Evolutionary conservation across 2,888 invertebrate genomes (phyloP), one percentile per base, ranked within the genome.

Genomic region (Saturnia pavonia): DNA sequence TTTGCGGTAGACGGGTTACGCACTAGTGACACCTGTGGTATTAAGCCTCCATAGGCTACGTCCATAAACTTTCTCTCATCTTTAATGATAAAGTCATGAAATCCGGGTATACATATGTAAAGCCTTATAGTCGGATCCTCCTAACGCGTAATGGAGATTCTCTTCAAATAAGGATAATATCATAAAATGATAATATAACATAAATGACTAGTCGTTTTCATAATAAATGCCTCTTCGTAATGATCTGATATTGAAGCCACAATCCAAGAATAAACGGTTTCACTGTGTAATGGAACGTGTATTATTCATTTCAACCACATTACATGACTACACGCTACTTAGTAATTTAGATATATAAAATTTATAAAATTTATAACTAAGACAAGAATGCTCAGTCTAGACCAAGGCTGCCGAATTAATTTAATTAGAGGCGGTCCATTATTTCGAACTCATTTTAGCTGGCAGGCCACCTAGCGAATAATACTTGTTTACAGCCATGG

Each of bases 101-200:
- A 27, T 27, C 57, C 57, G 27, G 14, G 27, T 14, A 4, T 7
- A 60, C 27, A 27, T 25, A 60, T 6, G 6, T 60, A 25, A 60
- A 60, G 25, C 16, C 11, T 27, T 7, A 60, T 27, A 14, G 57
- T 25, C 57, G 1, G 57, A 57, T 57, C 22, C 12, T 57, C 25
- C 9, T 57, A 60, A 60, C 19, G 14, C 57, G 6, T 60, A 65
- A 65, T 65, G 40, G 34, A 65, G 65, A n/a, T 22, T 63, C 65
- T 40, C 65, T 40, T 65, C 40, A 40, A 65, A 65, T 65, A 40
- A 16, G 65, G 65, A 65, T 65, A 65, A 65, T 65, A 65, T 2
- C 40, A 40, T n/a, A 2, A 65, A 65, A 65, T n/a, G 40, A 65
- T 65, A 65, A 65, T 65, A 60, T 19, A 14, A 65, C n/a, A 65